Percentiles rank a stretch among this genome's conserved stretches.
Evolutionary conservation across 2,888 invertebrate species (phyloP).

Genomic region (Epistrophe eligans): DNA sequence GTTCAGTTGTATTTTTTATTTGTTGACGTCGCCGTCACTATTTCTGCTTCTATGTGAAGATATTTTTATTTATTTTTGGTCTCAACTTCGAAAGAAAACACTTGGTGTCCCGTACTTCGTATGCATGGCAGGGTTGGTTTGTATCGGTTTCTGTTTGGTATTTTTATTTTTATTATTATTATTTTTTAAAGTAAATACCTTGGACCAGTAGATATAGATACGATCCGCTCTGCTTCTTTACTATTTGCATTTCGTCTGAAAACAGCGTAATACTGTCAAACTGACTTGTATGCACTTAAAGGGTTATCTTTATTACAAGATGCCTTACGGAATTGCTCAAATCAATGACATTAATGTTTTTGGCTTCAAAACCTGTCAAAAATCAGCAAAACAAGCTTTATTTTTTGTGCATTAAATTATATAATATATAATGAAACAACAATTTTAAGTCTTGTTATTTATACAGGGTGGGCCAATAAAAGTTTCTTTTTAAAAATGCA

Average conservation of each 20-base stretch:
- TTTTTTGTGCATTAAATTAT: too few species aligned
- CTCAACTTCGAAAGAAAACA: conserved; percentile 52
- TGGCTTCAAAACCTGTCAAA: background rate
- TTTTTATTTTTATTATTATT: conserved; percentile 18
- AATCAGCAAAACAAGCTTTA: too few species aligned
- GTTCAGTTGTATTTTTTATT: conserved; percentile 55
- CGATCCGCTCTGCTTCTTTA: conserved; percentile 14
- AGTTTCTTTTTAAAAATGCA: too few species aligned
- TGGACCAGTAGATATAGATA: conserved; percentile 1
- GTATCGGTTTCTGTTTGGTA: conserved; percentile 4
- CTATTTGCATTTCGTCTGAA: conserved; percentile 53
- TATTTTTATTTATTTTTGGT: conserved; percentile 66
- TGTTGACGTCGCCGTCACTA: conserved; percentile 21
- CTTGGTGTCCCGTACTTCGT: conserved; percentile 52
- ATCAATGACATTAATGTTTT: background rate
- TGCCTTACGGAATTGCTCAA: background rate
- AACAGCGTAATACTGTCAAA: background rate
- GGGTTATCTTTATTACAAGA: background rate
- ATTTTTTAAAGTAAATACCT: background rate
- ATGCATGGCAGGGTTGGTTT: conserved; percentile 33
- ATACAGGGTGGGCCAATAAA: too few species aligned
- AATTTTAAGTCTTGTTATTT: too few species aligned
- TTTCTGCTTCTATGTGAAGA: conserved; percentile 43
- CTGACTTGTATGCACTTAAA: background rate
- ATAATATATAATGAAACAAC: too few species aligned